Conservation (phyloP, 2,888 invertebrate species). For the Ophion obscuratus region DNA sequence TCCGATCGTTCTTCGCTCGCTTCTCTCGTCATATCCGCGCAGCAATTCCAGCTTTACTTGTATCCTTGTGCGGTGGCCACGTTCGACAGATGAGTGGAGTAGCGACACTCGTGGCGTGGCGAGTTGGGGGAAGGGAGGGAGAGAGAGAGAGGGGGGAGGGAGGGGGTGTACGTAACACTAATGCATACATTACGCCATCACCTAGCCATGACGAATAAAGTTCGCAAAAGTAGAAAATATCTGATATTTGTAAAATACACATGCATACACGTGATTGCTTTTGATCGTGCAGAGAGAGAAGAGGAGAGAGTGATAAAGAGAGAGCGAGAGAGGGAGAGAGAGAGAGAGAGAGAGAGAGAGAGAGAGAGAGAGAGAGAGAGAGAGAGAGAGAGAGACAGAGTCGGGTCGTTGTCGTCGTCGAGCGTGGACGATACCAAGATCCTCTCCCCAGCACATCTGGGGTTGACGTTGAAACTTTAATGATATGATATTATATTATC, state of each 20-base stretch:
- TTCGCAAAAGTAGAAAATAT: constrained; percentile 48
- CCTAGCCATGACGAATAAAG: constrained; percentile 35
- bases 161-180: not conserved
- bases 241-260: constrained; percentile 57
- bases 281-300: not conserved
- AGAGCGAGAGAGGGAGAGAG: not conserved
- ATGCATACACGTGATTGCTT: constrained; percentile 26
- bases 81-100: not conserved
- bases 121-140: constrained; percentile 2
- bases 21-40: constrained; percentile 8
- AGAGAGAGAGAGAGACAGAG: not conserved
- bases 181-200: constrained; percentile 34
- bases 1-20: constrained; percentile 9
- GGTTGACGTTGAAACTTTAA: constrained; percentile 56
- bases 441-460: constrained; percentile 19
- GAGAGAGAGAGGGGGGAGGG: not conserved
- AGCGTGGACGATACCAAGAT: not conserved
- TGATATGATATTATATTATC: constrained; percentile 54
- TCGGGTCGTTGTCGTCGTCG: too few relatives aligned
- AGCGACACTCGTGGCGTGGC: not conserved
- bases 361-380: not conserved
- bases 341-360: too few relatives aligned
- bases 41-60: not conserved
- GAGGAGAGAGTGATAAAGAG: not conserved
- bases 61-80: not conserved